A percentile compares a stretch with the other conserved stretches of the same genome.
Conservation (phyloP, 2,113 vertebrate genomes). For the Coreoperca whiteheadi region DNA sequence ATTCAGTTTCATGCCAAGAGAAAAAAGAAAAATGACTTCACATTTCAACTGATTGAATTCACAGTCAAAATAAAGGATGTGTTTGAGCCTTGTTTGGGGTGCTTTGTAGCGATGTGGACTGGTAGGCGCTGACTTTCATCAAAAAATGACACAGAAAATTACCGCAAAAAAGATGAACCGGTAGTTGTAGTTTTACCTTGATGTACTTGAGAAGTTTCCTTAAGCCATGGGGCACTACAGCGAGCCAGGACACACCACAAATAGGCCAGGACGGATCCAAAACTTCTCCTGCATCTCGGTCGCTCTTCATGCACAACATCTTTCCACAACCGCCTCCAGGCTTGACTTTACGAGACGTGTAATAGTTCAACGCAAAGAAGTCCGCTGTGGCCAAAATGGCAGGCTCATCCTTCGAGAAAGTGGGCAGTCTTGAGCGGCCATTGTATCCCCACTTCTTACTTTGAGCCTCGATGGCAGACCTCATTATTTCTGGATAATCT, state of each 20-base stretch:
- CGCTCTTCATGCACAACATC: constrained; percentile 67
- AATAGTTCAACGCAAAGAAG: constrained; percentile 90
- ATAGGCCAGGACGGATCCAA: constrained; percentile 85
- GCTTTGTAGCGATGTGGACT: not conserved
- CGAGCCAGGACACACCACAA: constrained; percentile 81
- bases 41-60: constrained; percentile 42
- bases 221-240: constrained; percentile 82
- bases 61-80: constrained; percentile 5
- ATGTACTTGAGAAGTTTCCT: constrained; percentile 85
- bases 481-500: constrained; percentile 87
- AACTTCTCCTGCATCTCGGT: constrained; percentile 74
- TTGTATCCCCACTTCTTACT: constrained; percentile 77
- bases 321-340: constrained; percentile 48
- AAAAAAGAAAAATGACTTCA: constrained; percentile 35
- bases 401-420: constrained; percentile 84
- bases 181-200: constrained; percentile 76
- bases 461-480: constrained; percentile 76
- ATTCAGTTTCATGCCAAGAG: constrained; percentile 51
- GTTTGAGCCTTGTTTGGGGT: constrained; percentile 2
- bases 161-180: not conserved
- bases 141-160: not conserved
- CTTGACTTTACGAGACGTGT: constrained; percentile 83
- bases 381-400: constrained; percentile 84
- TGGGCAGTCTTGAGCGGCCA: constrained; percentile 76
- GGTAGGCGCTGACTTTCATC: not conserved